Percentiles rank a stretch among this genome's conserved stretches.
These are phyloP conservation scores for Cephonodes hylas DNA, from an alignment of 2,888 invertebrate genomes.

Conservation along the genomic window DNA sequence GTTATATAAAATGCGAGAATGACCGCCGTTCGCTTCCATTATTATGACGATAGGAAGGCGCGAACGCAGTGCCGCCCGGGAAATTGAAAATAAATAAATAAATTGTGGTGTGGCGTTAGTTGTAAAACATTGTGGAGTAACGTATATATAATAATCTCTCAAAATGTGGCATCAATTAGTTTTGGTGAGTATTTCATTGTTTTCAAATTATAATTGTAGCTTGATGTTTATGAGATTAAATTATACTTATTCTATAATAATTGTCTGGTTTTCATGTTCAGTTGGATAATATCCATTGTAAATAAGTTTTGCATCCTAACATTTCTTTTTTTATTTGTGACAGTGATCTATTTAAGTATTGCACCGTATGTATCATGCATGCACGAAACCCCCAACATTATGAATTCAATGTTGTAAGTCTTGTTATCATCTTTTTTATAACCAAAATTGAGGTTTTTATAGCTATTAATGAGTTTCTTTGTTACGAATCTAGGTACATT, in stretches of 20 bases:
- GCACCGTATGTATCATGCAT: no score
- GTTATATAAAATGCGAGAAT: conserved; percentile 69
- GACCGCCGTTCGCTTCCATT: conserved; percentile 59
- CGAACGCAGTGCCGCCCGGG: conserved; percentile 51
- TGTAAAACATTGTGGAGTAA: conserved; percentile 33
- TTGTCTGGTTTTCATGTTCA: no score
- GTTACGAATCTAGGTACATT: no score
- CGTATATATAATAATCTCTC: conserved; percentile 21
- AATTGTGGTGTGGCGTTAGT: conserved; percentile 29
- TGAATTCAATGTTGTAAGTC: no score
- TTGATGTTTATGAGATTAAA: no score
- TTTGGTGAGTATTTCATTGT: conserved; percentile 28
- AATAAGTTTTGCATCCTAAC: no score
- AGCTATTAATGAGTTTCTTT: no score
- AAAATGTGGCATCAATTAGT: conserved; percentile 51
- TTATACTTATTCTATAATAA: no score
- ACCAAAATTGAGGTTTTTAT: no score
- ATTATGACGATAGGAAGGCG: conserved; percentile 52
- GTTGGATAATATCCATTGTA: no score
- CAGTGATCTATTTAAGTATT: background rate
- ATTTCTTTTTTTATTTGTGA: background rate
- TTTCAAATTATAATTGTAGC: background rate
- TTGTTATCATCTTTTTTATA: no score
- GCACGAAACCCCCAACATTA: no score
- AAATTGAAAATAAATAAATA: conserved; percentile 37